Evolutionary conservation across 1,140 invertebrate species (phyloP), one percentile per base, ranked within the genome.

Genomic region (Euschistus heros): DNA sequence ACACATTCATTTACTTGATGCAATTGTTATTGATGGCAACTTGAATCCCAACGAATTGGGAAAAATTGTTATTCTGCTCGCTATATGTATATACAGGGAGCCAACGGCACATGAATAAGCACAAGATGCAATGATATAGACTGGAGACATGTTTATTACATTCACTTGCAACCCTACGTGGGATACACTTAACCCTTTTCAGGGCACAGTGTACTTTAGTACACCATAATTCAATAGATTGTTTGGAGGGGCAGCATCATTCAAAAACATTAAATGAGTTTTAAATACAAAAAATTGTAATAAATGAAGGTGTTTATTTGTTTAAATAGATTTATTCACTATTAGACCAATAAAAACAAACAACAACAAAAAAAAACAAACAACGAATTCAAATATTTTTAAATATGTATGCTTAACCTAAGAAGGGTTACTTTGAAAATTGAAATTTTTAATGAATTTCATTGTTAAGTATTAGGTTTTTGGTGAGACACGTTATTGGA

Each of bases 391-490:
- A 44, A 10, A 10, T 10, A 17, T 44, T 44, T 7, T 17, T 17
- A 17, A 7, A 44, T 44, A 7, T 10, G 7, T 17, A 17, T 17
- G 7, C 7, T 10, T 44, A 7, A 44, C 7, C 42, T 44, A 44
- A 44, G 17, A 17, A 44, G 7, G 42, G 42, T 17, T 7, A 17
- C 42, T 10, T 10, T 7, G 7, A 44, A 17, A 10, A 44, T 10
- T 44, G 42, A 44, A 44, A 17, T 44, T 10, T 7, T 44, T 10
- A 10, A 44, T 44, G 42, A 44, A 22, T 18, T 8, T 13, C 20
- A 54, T 54, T 18, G 8, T 13, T 13, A 7, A 22, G 75, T 76
- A 18, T 44, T 74, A 14, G 74, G 79, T 55, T 73, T 79, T 42
- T 73, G 72, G 10, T 72, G 79, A 15, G 74, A 79, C 22, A 65